A percentile compares a stretch with the other conserved stretches of the same genome.
Conservation (phyloP, 2,113 vertebrate genomes). For the Artemisiospiza belli region DNA sequence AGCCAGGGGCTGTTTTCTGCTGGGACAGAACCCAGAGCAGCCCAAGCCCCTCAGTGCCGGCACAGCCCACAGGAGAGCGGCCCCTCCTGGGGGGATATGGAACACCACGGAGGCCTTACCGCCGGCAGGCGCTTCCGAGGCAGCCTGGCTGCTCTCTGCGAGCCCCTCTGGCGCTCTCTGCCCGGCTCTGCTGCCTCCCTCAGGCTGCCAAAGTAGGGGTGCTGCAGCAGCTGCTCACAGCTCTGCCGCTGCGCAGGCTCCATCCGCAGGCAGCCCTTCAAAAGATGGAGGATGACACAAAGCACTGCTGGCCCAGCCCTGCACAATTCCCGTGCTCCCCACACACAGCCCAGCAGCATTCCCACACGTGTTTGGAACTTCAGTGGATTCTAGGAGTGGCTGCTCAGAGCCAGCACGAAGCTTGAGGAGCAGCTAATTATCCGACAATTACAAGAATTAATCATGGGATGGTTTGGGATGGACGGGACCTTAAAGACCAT, state of each 20-base stretch:
- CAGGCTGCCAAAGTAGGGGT: conserved; percentile 87
- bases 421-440: not conserved
- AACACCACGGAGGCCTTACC: conserved; percentile 62
- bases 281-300: not conserved
- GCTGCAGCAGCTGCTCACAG: conserved; percentile 89
- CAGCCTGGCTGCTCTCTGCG: conserved; percentile 72
- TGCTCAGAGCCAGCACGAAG: not conserved
- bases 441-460: not conserved
- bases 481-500: not conserved
- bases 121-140: conserved; percentile 80
- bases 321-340: not conserved
- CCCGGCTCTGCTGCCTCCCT: conserved; percentile 70
- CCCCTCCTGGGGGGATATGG: not conserved
- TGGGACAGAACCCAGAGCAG: not conserved
- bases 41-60: not conserved
- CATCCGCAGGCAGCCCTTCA: conserved; percentile 88
- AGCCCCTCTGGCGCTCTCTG: conserved; percentile 72
- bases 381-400: not conserved
- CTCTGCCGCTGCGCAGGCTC: conserved; percentile 86
- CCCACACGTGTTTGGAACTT: rapidly evolving
- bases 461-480: not conserved
- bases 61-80: not conserved
- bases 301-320: rapidly evolving
- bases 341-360: rapidly evolving
- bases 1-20: not conserved